Percentiles rank a stretch among this genome's conserved stretches.
These are phyloP conservation scores for Dromas ardeola DNA, from an alignment of 2,113 vertebrate genomes.

Conservation along the genomic window DNA sequence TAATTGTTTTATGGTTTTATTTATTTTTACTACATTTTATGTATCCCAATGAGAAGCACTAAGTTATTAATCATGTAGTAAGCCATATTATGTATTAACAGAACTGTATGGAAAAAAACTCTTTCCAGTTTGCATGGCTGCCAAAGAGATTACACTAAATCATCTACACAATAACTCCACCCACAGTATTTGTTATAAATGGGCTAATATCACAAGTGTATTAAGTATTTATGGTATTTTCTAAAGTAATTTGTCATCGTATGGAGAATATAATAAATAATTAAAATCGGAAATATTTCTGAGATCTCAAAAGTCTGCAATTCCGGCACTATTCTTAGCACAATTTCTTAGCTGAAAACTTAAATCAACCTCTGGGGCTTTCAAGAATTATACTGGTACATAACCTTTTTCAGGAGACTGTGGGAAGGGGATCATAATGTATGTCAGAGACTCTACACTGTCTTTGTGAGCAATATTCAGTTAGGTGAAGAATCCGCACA, in stretches of 20 bases:
- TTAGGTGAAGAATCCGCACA: neutral
- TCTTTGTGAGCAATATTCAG: neutral
- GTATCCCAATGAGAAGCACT: neutral
- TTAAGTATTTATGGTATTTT: neutral
- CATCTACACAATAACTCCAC: neutral
- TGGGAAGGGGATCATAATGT: neutral
- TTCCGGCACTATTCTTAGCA: neutral
- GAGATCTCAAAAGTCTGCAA: neutral
- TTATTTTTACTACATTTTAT: conserved; percentile 54
- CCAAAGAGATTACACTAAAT: neutral
- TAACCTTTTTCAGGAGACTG: neutral
- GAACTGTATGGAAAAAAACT: neutral
- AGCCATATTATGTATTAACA: neutral
- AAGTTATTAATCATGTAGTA: conserved; percentile 1
- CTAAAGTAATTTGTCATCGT: neutral
- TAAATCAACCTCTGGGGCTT: neutral
- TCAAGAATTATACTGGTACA: neutral
- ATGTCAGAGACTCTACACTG: neutral
- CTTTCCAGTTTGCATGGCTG: neutral
- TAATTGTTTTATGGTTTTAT: conserved; percentile 56
- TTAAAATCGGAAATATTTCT: neutral
- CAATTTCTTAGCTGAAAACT: neutral
- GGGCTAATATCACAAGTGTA: neutral
- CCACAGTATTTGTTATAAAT: neutral
- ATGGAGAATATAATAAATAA: neutral